Evolutionary conservation across 2,888 invertebrate genomes (phyloP), one percentile per base, ranked within the genome.

Genomic region (Stramonita haemastoma): DNA sequence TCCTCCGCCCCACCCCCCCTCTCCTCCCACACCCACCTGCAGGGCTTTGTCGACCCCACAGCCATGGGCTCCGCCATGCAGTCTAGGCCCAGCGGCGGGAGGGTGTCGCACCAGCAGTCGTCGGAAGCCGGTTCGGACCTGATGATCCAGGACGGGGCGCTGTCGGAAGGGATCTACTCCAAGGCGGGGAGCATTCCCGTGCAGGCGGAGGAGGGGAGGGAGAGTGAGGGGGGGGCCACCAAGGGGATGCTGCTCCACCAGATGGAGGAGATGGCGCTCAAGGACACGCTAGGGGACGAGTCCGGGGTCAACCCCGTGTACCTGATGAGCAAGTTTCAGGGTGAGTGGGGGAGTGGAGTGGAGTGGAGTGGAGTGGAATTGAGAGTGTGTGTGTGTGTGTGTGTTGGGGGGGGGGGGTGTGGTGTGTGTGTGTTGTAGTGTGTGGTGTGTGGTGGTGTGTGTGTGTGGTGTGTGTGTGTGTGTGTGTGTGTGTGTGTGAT

Each of bases 291-390:
- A 36, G 83, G 81, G 32, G 84, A 90, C 29, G 86, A 87, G 15
- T 89, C 90, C 81, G 93, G 92, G 36, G 57, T 93, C 26, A 94
- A 94, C 87, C 94, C 93, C 17, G 77, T 94, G 36, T 94, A 94
- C 91, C 93, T 94, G 85, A 93, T 92, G 87, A 91, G 90, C n/a
- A 90, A 91, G 57, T 84, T 88, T 85, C 91, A 91, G 90, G 93
- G 93, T 93, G 90, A 86, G 89, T 85, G 32, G 32, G n/a, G 29
- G 1, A 17, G 4, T 66, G n/a, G 66, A 17, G 66, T 66, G n/a
- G 66, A 17, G 66, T 2, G 66, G 2, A 6, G 66, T 66, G n/a
- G 66, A 2, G 66, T 6, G 66, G n/a, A n/a, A n/a, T n/a, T n/a
- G n/a, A n/a, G n/a, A n/a, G n/a, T n/a, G n/a, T 32, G 1, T 56